Conservation (phyloP, 2,888 invertebrate species). For the Diogma glabrata region DNA sequence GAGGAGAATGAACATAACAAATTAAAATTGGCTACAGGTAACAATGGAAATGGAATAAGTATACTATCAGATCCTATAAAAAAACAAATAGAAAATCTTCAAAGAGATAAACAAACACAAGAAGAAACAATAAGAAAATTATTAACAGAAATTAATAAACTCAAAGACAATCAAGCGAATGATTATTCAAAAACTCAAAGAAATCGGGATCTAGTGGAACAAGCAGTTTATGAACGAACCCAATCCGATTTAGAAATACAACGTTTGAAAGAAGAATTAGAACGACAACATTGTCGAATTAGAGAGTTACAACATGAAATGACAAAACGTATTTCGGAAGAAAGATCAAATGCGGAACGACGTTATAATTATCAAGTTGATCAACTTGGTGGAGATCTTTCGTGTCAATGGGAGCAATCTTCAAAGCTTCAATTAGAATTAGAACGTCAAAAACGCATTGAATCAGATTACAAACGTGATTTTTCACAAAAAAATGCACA, state of each 20-base stretch:
- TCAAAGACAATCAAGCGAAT: conserved; percentile 50
- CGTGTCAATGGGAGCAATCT: conserved; percentile 68
- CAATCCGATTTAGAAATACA: conserved; percentile 65
- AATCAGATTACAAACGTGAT: conserved; percentile 65
- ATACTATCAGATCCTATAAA: conserved; percentile 44
- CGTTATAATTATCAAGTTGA: conserved; percentile 65
- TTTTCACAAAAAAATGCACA: conserved; percentile 60
- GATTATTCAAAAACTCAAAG: conserved; percentile 52
- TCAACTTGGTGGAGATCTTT: conserved; percentile 65
- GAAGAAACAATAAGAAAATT: conserved; percentile 58
- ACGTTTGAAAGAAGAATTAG: conserved; percentile 58
- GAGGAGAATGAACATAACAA: conserved; percentile 47
- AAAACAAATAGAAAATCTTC: conserved; percentile 57
- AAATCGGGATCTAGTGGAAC: conserved; percentile 58
- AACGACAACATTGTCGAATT: conserved; percentile 61
- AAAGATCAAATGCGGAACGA: conserved; percentile 59
- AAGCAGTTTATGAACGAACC: conserved; percentile 65
- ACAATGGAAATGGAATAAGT: conserved; percentile 40
- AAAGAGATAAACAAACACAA: conserved; percentile 55
- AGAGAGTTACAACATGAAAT: conserved; percentile 67
- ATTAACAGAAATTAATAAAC: conserved; percentile 49
- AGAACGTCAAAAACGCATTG: conserved; percentile 66
- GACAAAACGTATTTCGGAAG: conserved; percentile 55
- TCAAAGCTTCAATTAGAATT: conserved; percentile 65
- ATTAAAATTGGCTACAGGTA: conserved; percentile 32